These are phyloP conservation scores for Malacoraja senta DNA, from an alignment of 2,797 vertebrate genomes.

Conservation along the genomic window DNA sequence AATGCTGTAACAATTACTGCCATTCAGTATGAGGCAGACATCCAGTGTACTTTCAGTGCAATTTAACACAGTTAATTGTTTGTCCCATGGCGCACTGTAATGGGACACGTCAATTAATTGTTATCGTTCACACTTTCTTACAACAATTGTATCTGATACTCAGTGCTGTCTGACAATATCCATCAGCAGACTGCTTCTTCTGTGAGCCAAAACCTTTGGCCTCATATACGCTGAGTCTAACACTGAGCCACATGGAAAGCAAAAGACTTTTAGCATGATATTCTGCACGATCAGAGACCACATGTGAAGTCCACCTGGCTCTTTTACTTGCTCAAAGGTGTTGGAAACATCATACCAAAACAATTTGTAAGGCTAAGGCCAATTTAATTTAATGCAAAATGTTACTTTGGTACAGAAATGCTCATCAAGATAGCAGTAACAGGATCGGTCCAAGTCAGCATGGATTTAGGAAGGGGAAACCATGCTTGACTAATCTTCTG, in stretches of 20 bases:
- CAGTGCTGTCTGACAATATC: neutral
- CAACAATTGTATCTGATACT: neutral
- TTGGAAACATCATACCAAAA: neutral
- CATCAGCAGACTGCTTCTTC: neutral
- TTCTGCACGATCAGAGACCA: neutral
- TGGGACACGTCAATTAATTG: neutral
- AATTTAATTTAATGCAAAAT: neutral
- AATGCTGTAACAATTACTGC: constrained; percentile 13
- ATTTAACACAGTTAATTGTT: neutral
- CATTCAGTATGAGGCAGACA: neutral
- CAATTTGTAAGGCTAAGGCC: neutral
- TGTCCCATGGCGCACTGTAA: neutral
- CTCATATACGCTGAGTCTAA: neutral
- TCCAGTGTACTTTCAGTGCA: neutral
- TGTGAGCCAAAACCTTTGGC: neutral
- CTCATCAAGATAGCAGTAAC: neutral
- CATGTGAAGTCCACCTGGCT: neutral
- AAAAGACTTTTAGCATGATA: neutral
- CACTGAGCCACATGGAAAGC: neutral
- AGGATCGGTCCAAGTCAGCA: too few relatives aligned
- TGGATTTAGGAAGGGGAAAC: too few relatives aligned
- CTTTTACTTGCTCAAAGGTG: neutral
- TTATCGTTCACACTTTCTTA: neutral
- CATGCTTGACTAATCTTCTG: too few relatives aligned
- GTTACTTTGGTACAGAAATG: too few relatives aligned